These are phyloP conservation scores for Oreortyx pictus DNA, from an alignment of 2,797 vertebrate species.

Conservation along the genomic window DNA sequence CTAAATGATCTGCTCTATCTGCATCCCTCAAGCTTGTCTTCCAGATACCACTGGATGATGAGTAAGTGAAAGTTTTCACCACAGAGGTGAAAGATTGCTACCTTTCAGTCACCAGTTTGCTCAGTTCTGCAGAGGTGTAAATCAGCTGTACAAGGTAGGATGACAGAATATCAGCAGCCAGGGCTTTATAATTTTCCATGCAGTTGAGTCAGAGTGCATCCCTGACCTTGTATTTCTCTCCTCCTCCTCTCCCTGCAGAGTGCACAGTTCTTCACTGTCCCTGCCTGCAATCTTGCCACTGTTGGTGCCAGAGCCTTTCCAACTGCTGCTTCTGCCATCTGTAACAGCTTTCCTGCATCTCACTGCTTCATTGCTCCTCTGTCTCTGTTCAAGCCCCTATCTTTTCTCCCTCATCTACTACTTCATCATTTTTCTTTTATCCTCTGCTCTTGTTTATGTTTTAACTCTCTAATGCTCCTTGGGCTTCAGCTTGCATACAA, in stretches of 20 bases:
- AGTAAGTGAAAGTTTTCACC: background rate
- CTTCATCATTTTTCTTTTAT: constrained; percentile 5
- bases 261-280: background rate
- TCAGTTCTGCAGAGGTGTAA: background rate
- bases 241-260: constrained; percentile 18
- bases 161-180: background rate
- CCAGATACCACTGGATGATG: background rate
- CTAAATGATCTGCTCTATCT: background rate
- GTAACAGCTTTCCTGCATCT: constrained; percentile 33
- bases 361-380: constrained; percentile 54
- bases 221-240: constrained; percentile 56
- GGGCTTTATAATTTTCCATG: constrained; percentile 28
- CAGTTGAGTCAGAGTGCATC: constrained; percentile 25
- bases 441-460: background rate
- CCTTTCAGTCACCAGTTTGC: background rate
- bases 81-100: background rate
- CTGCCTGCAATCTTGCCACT: constrained; percentile 42
- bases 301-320: constrained; percentile 54
- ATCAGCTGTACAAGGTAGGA: background rate
- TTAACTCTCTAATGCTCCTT: constrained; percentile 10
- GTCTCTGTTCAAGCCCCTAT: background rate
- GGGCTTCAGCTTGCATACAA: background rate
- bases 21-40: background rate
- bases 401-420: constrained; percentile 3
- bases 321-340: constrained; percentile 70